Evolutionary conservation across 35 echinoderm and acorn worm genomes (phyloP).

Genomic region (Ophioderma brevispina): DNA sequence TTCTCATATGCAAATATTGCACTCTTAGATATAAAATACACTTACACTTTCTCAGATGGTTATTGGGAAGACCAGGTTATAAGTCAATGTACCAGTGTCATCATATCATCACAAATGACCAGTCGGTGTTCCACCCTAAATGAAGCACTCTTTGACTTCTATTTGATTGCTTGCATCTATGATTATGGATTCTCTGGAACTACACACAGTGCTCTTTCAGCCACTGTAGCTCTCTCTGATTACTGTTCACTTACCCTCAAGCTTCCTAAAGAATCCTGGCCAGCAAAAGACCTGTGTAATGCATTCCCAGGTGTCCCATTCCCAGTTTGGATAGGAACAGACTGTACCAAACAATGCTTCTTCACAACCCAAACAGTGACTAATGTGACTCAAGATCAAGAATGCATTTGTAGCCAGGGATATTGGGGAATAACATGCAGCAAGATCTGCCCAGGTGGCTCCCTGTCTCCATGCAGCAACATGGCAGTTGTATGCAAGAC

Average conservation of each 20-base stretch:
- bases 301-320: conserved; percentile 59
- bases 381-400: neutral
- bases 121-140: conserved; percentile 11
- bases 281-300: conserved; percentile 51
- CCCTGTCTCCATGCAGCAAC: conserved; percentile 53
- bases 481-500: conserved; percentile 51
- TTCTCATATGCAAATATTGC: conserved; percentile 59
- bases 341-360: conserved; percentile 62
- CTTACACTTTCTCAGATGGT: neutral
- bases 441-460: conserved; percentile 60
- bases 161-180: conserved; percentile 56
- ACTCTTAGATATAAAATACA: conserved; percentile 40
- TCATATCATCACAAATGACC: neutral
- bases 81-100: neutral
- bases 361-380: conserved; percentile 47
- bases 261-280: conserved; percentile 28
- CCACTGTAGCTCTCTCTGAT: conserved; percentile 66
- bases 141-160: conserved; percentile 24
- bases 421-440: conserved; percentile 72
- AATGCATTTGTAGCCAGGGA: conserved; percentile 57
- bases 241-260: conserved; percentile 26
- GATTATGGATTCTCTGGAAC: conserved; percentile 63
- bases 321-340: conserved; percentile 61
- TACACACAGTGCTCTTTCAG: conserved; percentile 45
- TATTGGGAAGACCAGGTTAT: neutral